These are phyloP conservation scores for Drosophila sturtevanti DNA, from an alignment of 1,140 invertebrate species.

Conservation along the genomic window DNA sequence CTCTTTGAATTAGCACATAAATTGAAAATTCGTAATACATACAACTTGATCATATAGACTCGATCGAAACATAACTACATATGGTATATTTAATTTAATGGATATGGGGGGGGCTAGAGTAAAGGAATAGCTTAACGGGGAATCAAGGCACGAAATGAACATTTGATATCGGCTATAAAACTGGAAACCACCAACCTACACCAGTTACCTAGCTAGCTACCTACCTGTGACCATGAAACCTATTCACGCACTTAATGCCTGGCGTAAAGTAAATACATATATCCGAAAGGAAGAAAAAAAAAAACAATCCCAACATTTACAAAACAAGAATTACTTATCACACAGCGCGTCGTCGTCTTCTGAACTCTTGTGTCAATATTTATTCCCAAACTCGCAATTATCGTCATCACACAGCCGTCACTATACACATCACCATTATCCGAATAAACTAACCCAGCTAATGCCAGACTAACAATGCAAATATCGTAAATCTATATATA, in stretches of 20 bases:
- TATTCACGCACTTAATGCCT: neutral
- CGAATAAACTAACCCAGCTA: constrained; percentile 1
- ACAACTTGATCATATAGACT: neutral
- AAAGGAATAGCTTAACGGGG: neutral
- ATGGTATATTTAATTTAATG: neutral
- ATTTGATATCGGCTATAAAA: neutral
- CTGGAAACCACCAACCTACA: too few relatives aligned
- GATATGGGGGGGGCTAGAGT: neutral
- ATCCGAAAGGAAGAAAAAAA: too few relatives aligned
- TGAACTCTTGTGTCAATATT: constrained; percentile 22
- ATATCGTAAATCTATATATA: constrained; percentile 52
- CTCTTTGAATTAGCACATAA: neutral
- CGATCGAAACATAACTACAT: neutral
- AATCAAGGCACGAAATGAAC: neutral
- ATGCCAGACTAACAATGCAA: constrained; percentile 31
- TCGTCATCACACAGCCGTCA: constrained; percentile 4
- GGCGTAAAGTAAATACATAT: constrained; percentile 5
- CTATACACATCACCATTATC: neutral
- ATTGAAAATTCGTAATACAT: constrained; percentile 9
- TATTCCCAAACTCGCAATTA: constrained; percentile 17
- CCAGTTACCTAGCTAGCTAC: neutral
- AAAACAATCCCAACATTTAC: neutral
- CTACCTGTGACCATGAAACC: constrained; percentile 9
- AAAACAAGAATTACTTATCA: constrained; percentile 15
- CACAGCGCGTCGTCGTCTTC: neutral